Conservation (phyloP, 2,113 vertebrate genomes). For the Misgurnus mizolepis region DNA sequence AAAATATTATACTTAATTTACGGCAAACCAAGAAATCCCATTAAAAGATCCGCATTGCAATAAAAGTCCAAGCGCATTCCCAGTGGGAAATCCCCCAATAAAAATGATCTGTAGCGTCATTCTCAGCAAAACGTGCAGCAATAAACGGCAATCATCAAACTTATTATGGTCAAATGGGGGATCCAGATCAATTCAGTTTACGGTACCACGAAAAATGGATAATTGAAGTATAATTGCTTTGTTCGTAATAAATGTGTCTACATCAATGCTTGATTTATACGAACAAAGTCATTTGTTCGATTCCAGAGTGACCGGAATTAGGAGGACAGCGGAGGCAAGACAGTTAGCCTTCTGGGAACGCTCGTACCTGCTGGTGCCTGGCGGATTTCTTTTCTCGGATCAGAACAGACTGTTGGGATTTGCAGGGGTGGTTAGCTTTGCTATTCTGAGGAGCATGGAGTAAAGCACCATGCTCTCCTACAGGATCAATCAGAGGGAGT, state of each 20-base stretch:
- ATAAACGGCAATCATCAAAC: conserved; percentile 18
- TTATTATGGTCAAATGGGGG: conserved; percentile 8
- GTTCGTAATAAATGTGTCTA: conserved; percentile 20
- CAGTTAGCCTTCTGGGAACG: conserved; percentile 15
- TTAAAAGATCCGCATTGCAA: background rate
- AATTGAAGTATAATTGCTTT: conserved; percentile 29
- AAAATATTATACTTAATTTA: background rate
- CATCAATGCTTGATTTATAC: background rate
- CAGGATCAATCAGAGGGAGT: conserved; percentile 38
- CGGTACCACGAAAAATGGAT: conserved; percentile 3
- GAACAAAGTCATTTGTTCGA: background rate
- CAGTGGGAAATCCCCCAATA: background rate
- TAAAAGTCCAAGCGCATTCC: conserved; percentile 10
- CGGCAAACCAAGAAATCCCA: background rate
- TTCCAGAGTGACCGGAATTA: background rate
- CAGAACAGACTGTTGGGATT: conserved; percentile 34
- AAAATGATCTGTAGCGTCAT: background rate
- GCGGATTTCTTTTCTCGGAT: background rate
- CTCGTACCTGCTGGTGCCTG: conserved; percentile 16
- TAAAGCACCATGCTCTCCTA: conserved; percentile 31
- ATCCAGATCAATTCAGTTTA: conserved; percentile 30
- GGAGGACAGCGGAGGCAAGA: conserved; percentile 26
- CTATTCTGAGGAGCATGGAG: conserved; percentile 22
- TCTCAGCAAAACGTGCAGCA: background rate
- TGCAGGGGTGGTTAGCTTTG: conserved; percentile 44